Evolutionary conservation across 2,113 vertebrate genomes (phyloP).

Genomic region (Recurvirostra avosetta): DNA sequence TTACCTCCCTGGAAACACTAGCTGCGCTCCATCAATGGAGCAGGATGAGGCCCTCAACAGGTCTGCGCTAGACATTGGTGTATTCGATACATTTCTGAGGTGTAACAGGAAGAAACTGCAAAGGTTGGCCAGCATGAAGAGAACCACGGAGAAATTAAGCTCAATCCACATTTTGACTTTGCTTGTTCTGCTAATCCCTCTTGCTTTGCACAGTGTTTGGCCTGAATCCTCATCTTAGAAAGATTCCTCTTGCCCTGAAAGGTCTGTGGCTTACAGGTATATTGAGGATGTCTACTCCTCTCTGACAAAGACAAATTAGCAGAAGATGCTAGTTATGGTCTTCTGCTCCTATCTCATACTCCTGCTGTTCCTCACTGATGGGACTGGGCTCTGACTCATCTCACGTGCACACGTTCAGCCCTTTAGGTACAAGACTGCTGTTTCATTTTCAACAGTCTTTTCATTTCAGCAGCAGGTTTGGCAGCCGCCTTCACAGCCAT

Average conservation of each 20-base stretch:
- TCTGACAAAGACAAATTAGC: not conserved
- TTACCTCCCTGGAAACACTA: not conserved
- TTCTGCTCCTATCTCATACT: not conserved
- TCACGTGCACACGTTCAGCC: not conserved
- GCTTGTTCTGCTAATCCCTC: not conserved
- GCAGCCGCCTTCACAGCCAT: fast-evolving
- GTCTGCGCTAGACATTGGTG: not conserved
- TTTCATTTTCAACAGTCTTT: not conserved
- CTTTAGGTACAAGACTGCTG: not conserved
- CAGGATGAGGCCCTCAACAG: not conserved
- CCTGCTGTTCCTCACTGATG: not conserved
- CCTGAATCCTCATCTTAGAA: not conserved
- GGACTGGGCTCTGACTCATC: not conserved
- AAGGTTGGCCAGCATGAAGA: not conserved
- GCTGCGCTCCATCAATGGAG: not conserved
- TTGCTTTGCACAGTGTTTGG: not conserved
- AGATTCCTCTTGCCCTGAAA: not conserved
- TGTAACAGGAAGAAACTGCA: not conserved
- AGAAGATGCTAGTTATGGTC: not conserved
- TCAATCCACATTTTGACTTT: not conserved
- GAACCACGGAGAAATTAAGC: not conserved
- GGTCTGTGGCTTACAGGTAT: not conserved
- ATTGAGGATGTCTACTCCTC: not conserved
- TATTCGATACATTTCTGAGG: not conserved
- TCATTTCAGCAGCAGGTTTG: not conserved